Base-by-base conservation (phyloP, 2,113 vertebrate species). In the Platysternon megacephalum region DNA sequence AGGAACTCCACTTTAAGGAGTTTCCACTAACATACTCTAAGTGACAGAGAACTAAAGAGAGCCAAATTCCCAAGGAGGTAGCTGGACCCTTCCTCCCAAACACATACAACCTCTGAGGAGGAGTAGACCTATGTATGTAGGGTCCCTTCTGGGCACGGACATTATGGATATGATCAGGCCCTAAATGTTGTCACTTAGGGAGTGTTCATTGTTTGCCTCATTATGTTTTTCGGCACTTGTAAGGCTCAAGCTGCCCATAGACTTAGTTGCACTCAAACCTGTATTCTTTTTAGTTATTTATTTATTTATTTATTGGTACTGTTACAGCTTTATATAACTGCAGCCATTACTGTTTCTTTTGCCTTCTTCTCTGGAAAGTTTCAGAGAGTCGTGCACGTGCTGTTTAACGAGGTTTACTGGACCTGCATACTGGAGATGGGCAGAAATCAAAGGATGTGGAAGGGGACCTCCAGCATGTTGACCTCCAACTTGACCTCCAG, bases 391-490 rank as follows among this genome's bases (percentile, higher is more conserved):
- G 92, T 97, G 95, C 96, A 96, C 96, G 95, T 97, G 96, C 97
- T 97, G 96, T 97, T 97, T 97, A 97, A 97, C 5, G 82, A 97
- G 95, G 96, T 97, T 97, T 97, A 97, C 97, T 97, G 96, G 97
- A 96, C 95, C 96, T 97, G 95, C 92, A 82, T 97, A 96, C 96
- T 97, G 94, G 95, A 97, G 95, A 97, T 95, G 96, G 95, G 96
- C 96, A 97, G 96, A 97, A 97, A 97, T 97, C 94, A 97, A 97
- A 97, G 97, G 96, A 97, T 95, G 96, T 97, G 95, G 96, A 97
- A 97, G 96, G 97, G 96, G 96, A 97, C 97, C 93, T 97, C 93
- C 96, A 97, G 96, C 92, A 79, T 95, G 96, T 93, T 97, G 96
- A n/a, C n/a, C n/a, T n/a, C n/a, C n/a, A 96, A 96, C 96, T 96